phyloP scores from a whole-genome alignment of 1,140 invertebrate species.

The Belonocnema kinseyi region DNA sequence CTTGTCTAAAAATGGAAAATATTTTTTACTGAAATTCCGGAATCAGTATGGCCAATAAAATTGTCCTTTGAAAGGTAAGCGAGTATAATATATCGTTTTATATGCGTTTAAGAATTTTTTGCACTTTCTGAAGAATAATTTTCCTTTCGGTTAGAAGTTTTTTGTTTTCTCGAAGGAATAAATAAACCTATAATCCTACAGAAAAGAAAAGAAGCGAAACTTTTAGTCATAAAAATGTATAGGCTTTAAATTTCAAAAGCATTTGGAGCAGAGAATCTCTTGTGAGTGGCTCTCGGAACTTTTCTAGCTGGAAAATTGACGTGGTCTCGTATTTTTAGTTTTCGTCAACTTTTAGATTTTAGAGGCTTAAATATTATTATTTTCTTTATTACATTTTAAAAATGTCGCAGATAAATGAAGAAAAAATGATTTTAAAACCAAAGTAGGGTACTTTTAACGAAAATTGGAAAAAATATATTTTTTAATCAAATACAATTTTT shows the following conservation, averaged over 20 bases:
- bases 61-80: no score
- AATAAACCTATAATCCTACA: not conserved
- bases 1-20: no score
- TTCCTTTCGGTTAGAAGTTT: not conserved
- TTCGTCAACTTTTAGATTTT: not conserved
- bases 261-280: not conserved
- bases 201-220: not conserved
- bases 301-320: not conserved
- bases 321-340: not conserved
- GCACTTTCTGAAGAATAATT: not conserved
- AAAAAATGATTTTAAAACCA: no score
- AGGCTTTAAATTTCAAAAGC: not conserved
- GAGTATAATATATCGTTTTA: no score
- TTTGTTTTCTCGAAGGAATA: not conserved
- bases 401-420: no score
- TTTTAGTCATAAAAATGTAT: constrained; percentile 3
- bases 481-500: no score
- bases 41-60: no score
- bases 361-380: not conserved
- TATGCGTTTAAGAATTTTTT: no score
- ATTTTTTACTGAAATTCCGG: no score
- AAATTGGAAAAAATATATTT: no score
- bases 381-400: not conserved
- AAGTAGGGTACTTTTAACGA: no score
- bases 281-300: not conserved